Evolutionary conservation across 2,797 vertebrate species (phyloP), one percentile per base, ranked within the genome.

Genomic region (Vireo griseus): DNA sequence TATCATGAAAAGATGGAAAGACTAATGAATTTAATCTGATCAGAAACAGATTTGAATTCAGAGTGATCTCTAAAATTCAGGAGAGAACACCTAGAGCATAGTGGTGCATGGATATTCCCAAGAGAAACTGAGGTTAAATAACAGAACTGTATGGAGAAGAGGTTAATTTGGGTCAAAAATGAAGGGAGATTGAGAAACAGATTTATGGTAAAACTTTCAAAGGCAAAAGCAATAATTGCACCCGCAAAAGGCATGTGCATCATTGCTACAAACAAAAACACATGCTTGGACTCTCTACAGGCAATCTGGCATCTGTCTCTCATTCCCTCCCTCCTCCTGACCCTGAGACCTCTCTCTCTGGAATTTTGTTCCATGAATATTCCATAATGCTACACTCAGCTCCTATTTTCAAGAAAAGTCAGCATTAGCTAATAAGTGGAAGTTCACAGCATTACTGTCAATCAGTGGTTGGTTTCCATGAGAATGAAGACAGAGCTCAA

Each of bases 201-300:
- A 95, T 86, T 96, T 96, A 95, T 96, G 94, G 87, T 94, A 91
- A 96, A 96, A 95, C 92, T 97, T 95, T 95, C 89, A 97, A 97
- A 96, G 91, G 95, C 89, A 96, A 92, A 91, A 91, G 78, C 85
- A 97, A 81, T 92, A 94, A 96, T 77, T 96, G 94, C 92, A 92
- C 95, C 85, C 92, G 4, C 95, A 96, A 97, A 97, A 96, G 91
- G 85, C 95, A 96, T 96, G 95, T 92, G 94, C 87, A 94, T 96
- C 95, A 95, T 90, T 91, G 82, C 92, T 96, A 95, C 92, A 96
- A 97, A 96, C 89, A 96, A 96, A 96, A 97, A 96, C 95, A 97
- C 94, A 96, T 95, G 94, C 94, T 96, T 96, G 94, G 94, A 96
- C 85, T 89, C 96, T 96, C 92, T 94, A 94, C 94, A 96, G 95